A percentile compares a stretch with the other conserved stretches of the same genome.
These are phyloP conservation scores for Dasyurus viverrinus DNA, from an alignment of 2,113 vertebrate species.

Conservation along the genomic window DNA sequence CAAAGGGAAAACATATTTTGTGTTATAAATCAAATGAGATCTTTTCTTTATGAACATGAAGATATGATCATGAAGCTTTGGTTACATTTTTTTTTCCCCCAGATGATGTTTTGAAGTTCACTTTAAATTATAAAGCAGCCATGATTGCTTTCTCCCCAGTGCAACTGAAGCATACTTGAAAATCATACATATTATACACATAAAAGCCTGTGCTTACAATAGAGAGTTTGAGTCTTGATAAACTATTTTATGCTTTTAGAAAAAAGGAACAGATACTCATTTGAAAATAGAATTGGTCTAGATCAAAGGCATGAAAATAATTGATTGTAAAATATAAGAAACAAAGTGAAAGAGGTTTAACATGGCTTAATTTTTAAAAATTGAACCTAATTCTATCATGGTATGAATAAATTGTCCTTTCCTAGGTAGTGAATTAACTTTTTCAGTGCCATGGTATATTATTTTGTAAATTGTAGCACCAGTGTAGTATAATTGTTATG, in stretches of 20 bases:
- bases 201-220: slow-evolving; percentile 6
- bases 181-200: slow-evolving; percentile 14
- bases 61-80: not conserved
- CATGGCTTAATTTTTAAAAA: slow-evolving; percentile 28
- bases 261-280: slow-evolving; percentile 32
- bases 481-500: not conserved
- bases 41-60: slow-evolving; percentile 18
- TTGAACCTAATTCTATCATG: slow-evolving; percentile 27
- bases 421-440: slow-evolving; percentile 29
- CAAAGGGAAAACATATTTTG: slow-evolving; percentile 17
- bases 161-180: slow-evolving; percentile 36
- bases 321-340: slow-evolving; percentile 31
- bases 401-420: slow-evolving; percentile 26
- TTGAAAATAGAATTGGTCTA: slow-evolving; percentile 39
- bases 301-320: slow-evolving; percentile 16
- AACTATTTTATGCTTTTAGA: slow-evolving; percentile 33
- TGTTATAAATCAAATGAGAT: slow-evolving; percentile 44
- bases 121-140: slow-evolving; percentile 21
- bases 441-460: slow-evolving; percentile 20
- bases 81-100: slow-evolving; percentile 28
- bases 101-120: slow-evolving; percentile 22
- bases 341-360: not conserved
- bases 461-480: slow-evolving; percentile 23
- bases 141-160: not conserved
- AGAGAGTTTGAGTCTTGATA: slow-evolving; percentile 43